Conservation (phyloP, 2,888 invertebrate species). For the Volucella zonaria region DNA sequence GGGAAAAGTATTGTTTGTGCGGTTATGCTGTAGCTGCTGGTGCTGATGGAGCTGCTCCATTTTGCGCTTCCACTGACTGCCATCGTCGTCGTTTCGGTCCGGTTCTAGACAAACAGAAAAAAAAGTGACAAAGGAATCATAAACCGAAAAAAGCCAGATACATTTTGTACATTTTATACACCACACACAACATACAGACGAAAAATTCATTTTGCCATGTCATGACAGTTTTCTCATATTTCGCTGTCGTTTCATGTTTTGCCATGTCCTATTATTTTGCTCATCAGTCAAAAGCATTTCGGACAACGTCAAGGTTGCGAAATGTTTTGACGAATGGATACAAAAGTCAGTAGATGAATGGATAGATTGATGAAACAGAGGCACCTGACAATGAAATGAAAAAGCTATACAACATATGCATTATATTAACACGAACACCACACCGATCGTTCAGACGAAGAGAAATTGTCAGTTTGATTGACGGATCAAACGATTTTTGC, state of each 20-base stretch:
- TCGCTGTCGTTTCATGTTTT: conserved; percentile 73
- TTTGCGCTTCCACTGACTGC: conserved; percentile 45
- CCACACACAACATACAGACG: conserved; percentile 48
- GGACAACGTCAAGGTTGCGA: conserved; percentile 73
- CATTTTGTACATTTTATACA: conserved; percentile 19
- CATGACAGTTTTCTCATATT: conserved; percentile 73
- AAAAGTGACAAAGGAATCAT: conserved; percentile 51
- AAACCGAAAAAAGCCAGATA: conserved; percentile 25
- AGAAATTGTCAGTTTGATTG: conserved; percentile 68
- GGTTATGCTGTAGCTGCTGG: conserved; percentile 34
- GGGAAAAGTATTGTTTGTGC: conserved; percentile 62
- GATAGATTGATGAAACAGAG: conserved; percentile 67
- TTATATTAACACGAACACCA: conserved; percentile 1
- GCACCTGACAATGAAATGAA: conserved; percentile 64
- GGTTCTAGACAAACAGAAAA: conserved; percentile 12
- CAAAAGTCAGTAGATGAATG: conserved; percentile 66
- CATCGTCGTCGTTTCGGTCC: conserved; percentile 33
- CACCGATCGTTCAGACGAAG: conserved; percentile 29
- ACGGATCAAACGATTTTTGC: conserved; percentile 67
- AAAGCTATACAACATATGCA: conserved; percentile 9
- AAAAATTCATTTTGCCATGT: conserved; percentile 70
- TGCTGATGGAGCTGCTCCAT: conserved; percentile 56
- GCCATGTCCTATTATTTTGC: conserved; percentile 73
- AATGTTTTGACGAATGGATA: conserved; percentile 72
- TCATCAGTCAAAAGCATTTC: conserved; percentile 73